phyloP scores from a whole-genome alignment of 2,113 vertebrate genomes.

The Felis chaus region DNA sequence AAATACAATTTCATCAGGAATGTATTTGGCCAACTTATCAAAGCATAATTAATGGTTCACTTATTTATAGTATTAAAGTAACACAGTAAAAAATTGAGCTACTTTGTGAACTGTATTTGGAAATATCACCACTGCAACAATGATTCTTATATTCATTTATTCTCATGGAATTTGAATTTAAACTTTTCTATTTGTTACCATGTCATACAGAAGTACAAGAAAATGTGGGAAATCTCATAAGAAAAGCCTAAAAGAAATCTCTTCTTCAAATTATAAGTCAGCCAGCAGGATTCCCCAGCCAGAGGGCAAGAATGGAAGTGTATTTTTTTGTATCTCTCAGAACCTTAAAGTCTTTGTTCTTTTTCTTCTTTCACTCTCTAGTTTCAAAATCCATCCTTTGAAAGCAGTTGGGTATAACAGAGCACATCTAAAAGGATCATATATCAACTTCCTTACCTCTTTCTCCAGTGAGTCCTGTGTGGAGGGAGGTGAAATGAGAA shows the following conservation, averaged over 20 bases:
- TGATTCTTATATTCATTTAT: not conserved
- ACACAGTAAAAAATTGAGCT: not conserved
- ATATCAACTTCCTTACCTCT: not conserved
- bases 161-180: not conserved
- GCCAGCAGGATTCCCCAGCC: constrained; percentile 9
- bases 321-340: not conserved
- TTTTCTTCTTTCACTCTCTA: constrained; percentile 33
- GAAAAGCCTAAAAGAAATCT: constrained; percentile 1
- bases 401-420: not conserved
- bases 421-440: not conserved
- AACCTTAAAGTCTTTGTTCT: not conserved
- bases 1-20: not conserved
- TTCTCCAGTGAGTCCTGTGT: not conserved
- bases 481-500: not conserved
- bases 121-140: not conserved
- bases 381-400: constrained; percentile 31
- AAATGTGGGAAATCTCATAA: not conserved
- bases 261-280: constrained; percentile 28
- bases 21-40: not conserved
- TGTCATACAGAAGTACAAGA: not conserved
- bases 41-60: not conserved
- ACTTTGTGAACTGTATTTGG: not conserved
- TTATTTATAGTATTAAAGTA: not conserved
- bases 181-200: not conserved
- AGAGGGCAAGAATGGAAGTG: constrained; percentile 20